A percentile compares a stretch with the other conserved stretches of the same genome.
Conservation (phyloP, 2,113 vertebrate genomes). For the Ancistrus triradiatus region DNA sequence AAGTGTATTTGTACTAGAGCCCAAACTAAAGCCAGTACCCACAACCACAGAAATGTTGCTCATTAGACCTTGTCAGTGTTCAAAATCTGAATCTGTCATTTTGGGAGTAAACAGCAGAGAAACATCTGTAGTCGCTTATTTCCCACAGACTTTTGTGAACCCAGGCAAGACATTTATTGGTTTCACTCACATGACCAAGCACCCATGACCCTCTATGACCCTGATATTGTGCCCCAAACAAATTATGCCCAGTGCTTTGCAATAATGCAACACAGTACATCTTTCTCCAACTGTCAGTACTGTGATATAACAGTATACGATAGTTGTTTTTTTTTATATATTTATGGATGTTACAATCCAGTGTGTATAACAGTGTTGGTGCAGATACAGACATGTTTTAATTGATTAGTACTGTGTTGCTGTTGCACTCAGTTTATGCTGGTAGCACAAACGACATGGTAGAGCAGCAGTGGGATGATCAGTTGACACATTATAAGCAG, state of each 20-base stretch:
- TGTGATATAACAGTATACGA: no score
- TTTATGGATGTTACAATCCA: no score
- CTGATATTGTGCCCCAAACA: not conserved
- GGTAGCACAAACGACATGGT: no score
- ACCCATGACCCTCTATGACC: conserved; percentile 6
- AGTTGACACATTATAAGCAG: no score
- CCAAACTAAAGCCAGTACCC: conserved; percentile 5
- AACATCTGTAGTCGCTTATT: conserved; percentile 16
- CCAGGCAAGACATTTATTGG: conserved; percentile 20
- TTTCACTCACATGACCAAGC: conserved; percentile 18
- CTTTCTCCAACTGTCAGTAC: no score
- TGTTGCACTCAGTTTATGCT: no score
- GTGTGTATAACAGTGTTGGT: no score
- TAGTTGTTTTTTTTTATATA: no score
- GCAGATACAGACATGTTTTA: no score
- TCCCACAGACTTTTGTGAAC: conserved; percentile 20
- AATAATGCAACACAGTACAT: not conserved
- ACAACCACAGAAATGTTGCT: conserved; percentile 7
- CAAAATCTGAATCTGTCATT: conserved; percentile 23
- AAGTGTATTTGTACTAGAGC: not conserved
- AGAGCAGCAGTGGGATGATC: no score
- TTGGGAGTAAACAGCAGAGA: conserved; percentile 19
- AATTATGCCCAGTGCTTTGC: not conserved
- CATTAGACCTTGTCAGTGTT: not conserved
- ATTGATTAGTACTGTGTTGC: no score